Percentiles rank a stretch among this genome's conserved stretches.
Evolutionary conservation across 2,113 vertebrate species (phyloP).

Genomic region (Boleophthalmus pectinirostris): DNA sequence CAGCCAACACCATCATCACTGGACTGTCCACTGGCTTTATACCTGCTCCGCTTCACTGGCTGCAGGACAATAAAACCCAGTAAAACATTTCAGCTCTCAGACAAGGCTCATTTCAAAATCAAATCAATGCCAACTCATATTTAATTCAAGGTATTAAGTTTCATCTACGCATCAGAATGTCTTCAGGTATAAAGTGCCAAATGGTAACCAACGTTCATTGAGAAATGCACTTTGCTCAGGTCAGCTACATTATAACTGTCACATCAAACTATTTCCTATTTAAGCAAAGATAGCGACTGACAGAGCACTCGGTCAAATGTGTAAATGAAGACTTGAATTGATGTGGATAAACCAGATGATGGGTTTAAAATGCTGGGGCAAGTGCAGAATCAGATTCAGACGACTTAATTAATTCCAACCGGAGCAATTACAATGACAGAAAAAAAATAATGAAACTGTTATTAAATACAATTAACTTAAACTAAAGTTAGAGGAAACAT

Average conservation of each 20-base stretch:
- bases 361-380: too few species aligned
- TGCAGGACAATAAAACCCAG: constrained; percentile 33
- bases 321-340: too few species aligned
- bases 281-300: too few species aligned
- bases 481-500: background rate
- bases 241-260: background rate
- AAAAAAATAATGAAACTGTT: too few species aligned
- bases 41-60: constrained; percentile 11
- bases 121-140: background rate
- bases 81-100: constrained; percentile 5
- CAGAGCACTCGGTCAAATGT: background rate
- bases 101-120: background rate
- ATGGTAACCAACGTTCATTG: background rate
- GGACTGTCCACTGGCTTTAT: constrained; percentile 8
- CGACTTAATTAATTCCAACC: too few species aligned
- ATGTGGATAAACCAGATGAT: too few species aligned
- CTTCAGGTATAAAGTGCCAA: background rate
- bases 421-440: too few species aligned
- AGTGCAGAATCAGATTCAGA: too few species aligned
- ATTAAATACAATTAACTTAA: too few species aligned
- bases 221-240: background rate
- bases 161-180: background rate
- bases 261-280: too few species aligned
- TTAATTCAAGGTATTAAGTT: background rate
- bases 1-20: constrained; percentile 31